A percentile compares a stretch with the other conserved stretches of the same genome.
These are phyloP conservation scores for Alexandromys fortis DNA, from an alignment of 2,113 vertebrate genomes.

Conservation along the genomic window DNA sequence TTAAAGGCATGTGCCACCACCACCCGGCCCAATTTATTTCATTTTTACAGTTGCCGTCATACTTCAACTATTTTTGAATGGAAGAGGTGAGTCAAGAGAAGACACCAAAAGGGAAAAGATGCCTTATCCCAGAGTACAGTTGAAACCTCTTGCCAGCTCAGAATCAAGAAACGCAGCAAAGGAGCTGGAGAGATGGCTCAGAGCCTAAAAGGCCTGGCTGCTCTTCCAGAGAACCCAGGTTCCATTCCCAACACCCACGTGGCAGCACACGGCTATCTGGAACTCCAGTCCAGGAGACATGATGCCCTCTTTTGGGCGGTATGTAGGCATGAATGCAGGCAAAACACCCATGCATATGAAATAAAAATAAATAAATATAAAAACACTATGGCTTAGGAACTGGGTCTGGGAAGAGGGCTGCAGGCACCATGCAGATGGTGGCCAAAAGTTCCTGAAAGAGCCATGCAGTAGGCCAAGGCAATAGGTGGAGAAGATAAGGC, in stretches of 20 bases:
- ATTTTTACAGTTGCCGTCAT: slow-evolving; percentile 27
- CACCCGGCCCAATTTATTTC: neutral
- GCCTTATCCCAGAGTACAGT: too few species aligned
- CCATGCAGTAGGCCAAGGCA: neutral
- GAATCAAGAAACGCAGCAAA: neutral
- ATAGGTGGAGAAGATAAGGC: neutral
- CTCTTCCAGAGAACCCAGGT: neutral
- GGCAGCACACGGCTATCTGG: neutral
- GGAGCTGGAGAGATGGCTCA: neutral
- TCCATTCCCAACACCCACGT: neutral
- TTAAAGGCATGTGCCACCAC: too few species aligned
- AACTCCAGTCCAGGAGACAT: neutral
- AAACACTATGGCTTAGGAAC: neutral
- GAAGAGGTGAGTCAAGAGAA: neutral
- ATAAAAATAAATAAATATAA: neutral
- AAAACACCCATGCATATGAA: neutral
- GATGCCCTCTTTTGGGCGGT: too few species aligned
- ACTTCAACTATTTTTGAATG: neutral
- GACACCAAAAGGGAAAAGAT: neutral
- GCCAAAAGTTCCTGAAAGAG: neutral
- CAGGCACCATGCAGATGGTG: neutral
- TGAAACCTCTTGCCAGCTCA: neutral
- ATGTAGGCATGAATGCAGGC: too few species aligned
- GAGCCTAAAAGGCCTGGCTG: neutral
- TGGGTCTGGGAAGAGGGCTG: neutral